Evolutionary conservation across 1,140 invertebrate genomes (phyloP).

Genomic region (Euborellia annulipes): DNA sequence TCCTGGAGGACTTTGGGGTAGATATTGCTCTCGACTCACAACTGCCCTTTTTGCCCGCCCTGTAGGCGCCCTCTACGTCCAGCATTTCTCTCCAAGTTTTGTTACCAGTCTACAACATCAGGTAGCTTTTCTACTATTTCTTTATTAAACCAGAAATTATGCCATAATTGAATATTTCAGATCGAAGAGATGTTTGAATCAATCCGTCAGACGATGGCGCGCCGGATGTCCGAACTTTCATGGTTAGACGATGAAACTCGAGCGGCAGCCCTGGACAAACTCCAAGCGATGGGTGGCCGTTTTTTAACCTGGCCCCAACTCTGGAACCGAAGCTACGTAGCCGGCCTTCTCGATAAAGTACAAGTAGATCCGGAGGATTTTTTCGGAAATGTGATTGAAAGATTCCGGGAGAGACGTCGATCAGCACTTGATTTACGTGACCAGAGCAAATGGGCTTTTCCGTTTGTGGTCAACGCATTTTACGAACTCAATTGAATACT

Average conservation of each 20-base stretch:
- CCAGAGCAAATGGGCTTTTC: conserved; percentile 27
- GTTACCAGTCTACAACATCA: conserved; percentile 24
- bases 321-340: conserved; percentile 26
- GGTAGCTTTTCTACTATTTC: neutral
- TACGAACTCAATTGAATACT: conserved; percentile 43
- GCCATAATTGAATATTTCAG: conserved; percentile 9
- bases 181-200: conserved; percentile 38
- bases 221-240: conserved; percentile 35
- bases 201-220: conserved; percentile 39
- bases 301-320: conserved; percentile 33
- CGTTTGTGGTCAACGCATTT: conserved; percentile 37
- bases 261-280: conserved; percentile 36
- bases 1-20: conserved; percentile 24
- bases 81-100: conserved; percentile 28
- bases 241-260: conserved; percentile 47
- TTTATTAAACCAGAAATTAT: too few species aligned
- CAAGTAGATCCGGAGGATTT: conserved; percentile 38
- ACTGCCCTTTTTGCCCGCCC: conserved; percentile 26
- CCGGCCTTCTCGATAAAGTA: conserved; percentile 25
- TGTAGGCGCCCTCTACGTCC: conserved; percentile 31
- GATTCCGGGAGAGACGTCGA: conserved; percentile 27
- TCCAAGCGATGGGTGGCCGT: conserved; percentile 34
- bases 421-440: conserved; percentile 13
- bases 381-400: conserved; percentile 33
- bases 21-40: conserved; percentile 29